Base-by-base conservation (phyloP, 2,888 invertebrate species). In the Sycophila texana region DNA sequence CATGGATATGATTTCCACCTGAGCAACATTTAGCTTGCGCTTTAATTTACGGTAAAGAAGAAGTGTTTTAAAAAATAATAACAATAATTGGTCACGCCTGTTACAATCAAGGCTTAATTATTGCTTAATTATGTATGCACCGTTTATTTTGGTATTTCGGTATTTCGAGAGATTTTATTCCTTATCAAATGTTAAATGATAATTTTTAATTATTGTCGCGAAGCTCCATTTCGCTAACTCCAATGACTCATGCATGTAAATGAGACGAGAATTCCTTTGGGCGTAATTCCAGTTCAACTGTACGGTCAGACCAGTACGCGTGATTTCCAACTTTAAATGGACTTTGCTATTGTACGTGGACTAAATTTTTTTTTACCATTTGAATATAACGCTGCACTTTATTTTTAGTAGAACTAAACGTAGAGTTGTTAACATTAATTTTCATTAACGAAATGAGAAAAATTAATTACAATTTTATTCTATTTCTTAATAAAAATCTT, bases 41-140 rank as follows among this genome's bases (percentile, higher is more conserved):
- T 79, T 79, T 79, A 79, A 79, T 79, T 79, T 79, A 74, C 79
- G 74, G 22, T 51, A 57, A 53, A 5, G 72, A 73, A 72, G 74
- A 39, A 39, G 7, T 10, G 39, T 7, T 2, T 39, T 10, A 39
- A 39, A 39, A 7, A 7, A 39, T n/a, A n/a, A n/a, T n/a, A n/a
- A n/a, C n/a, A n/a, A n/a, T n/a, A n/a, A 3, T 30, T 30, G 30
- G 4, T 30, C 30, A 4, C 4, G 30, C 30, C 30, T 30, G 30
- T 30, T 7, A 7, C 7, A 30, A 30, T 30, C 4, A 30, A 30
- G 7, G 7, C 4, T 30, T 30, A 76, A n/a, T n/a, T 26, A 26
- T 26, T 26, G 26, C 26, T 26, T 63, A 76, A 60, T 39, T n/a
- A n/a, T n/a, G n/a, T 55, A 5, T 18, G 30, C 18, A 7, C 47